Percentiles rank a stretch among this genome's conserved stretches.
phyloP scores from a whole-genome alignment of 2,797 vertebrate genomes.

The Petrocephalus sullivani region DNA sequence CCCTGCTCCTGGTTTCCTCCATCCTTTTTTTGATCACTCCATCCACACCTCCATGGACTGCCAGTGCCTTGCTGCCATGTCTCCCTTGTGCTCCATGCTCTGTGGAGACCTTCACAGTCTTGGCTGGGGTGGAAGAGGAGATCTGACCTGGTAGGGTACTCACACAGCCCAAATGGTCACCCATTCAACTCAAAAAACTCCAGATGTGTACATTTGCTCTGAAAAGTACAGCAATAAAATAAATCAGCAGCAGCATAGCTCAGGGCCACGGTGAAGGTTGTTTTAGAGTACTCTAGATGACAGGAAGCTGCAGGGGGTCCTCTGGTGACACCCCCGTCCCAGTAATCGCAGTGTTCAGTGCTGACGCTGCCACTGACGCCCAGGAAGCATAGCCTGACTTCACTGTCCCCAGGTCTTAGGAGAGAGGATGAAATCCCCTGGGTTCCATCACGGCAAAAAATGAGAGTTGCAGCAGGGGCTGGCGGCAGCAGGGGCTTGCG shows the following conservation, averaged over 20 bases:
- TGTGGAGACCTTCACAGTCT: neutral
- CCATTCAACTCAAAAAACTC: neutral
- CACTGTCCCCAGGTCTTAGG: neutral
- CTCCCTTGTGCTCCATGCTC: neutral
- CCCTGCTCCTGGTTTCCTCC: conserved; percentile 18
- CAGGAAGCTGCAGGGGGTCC: neutral
- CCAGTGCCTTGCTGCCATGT: conserved; percentile 42
- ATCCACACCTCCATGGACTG: conserved; percentile 28
- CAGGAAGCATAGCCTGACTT: neutral
- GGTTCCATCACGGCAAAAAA: neutral
- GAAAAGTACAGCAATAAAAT: neutral
- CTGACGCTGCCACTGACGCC: neutral
- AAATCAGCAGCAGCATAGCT: neutral
- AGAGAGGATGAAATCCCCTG: neutral
- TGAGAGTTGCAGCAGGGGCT: neutral
- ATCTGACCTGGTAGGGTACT: neutral
- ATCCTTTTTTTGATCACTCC: conserved; percentile 31
- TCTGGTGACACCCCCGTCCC: neutral
- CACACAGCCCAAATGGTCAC: neutral
- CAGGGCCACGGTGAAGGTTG: neutral
- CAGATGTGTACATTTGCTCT: neutral
- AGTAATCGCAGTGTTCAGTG: neutral
- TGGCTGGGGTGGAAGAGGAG: neutral
- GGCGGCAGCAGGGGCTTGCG: neutral
- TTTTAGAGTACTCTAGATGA: neutral